Percentiles rank a stretch among this genome's conserved stretches.
phyloP scores from a whole-genome alignment of 2,113 vertebrate genomes.

The Callospermophilus lateralis region DNA sequence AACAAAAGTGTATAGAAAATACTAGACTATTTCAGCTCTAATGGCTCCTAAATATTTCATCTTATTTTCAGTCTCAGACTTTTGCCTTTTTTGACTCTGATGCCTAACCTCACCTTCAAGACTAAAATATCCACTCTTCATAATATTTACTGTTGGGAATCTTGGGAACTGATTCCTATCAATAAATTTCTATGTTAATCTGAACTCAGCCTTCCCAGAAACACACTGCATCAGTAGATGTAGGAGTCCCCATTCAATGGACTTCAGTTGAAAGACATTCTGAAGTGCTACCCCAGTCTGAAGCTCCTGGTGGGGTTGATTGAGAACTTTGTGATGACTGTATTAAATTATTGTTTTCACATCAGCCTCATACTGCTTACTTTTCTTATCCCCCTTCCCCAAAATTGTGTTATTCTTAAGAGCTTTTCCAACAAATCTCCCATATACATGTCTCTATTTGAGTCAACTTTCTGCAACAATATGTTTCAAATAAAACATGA shows the following conservation, averaged over 20 bases:
- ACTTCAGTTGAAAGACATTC: not conserved
- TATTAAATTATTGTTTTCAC: not conserved
- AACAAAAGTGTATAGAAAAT: not conserved
- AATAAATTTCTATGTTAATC: not conserved
- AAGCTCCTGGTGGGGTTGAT: not conserved
- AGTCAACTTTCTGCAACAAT: not conserved
- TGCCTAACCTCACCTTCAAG: not conserved
- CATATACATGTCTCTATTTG: not conserved
- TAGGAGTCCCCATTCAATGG: not conserved
- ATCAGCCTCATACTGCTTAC: not conserved
- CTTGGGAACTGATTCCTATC: not conserved
- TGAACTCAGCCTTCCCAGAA: not conserved
- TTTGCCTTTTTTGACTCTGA: not conserved
- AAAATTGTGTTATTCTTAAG: not conserved
- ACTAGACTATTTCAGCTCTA: not conserved
- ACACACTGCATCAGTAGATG: too few species aligned
- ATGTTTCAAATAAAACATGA: not conserved
- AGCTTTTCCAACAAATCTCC: not conserved
- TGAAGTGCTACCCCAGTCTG: not conserved
- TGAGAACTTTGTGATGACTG: not conserved
- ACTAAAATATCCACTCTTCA: not conserved
- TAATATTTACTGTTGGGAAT: not conserved
- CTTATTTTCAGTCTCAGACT: not conserved
- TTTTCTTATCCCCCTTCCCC: fast-evolving
- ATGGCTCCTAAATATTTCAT: not conserved